Evolutionary conservation across 2,888 invertebrate genomes (phyloP), one percentile per base, ranked within the genome.

Genomic region (Ectemnius cavifrons): DNA sequence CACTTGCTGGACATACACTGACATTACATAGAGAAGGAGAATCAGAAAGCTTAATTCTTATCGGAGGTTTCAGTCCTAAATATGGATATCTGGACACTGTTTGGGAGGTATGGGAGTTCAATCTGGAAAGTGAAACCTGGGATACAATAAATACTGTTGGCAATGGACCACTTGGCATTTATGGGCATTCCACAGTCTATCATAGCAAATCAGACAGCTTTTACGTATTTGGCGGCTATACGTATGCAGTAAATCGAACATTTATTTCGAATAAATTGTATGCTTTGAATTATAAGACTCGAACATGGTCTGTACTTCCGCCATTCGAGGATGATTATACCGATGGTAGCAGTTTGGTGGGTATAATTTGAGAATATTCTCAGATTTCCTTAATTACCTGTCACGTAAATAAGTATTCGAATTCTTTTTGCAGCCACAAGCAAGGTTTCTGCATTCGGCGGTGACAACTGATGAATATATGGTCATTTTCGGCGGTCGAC

Each of bases 131-230:
- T 46, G 94, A 94, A 63, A 93, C 93, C 60, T 97, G 97, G 97
- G 92, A 93, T 45, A 93, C 93, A 70, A 89, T 97, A 70, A 91
- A 92, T 61, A 94, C 95, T 2, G 92, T 92, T 73, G 98, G 98
- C 4, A 93, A 95, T 11, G 94, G 94, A 59, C 97, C 97, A 0
- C 91, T 95, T 2, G 97, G 96, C 46, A 93, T 97, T 37, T 98
- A 96, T 87, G 98, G 98, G 0, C 98, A 98, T 89, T 96, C 95
- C 63, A 95, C 97, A 0, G 96, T 98, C 0, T 98, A 96, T 89
- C 97, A 98, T 85, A 91, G 93, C 0, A 93, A 93, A 27, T 95
- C 96, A 0, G 95, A 97, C 82, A 95, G 96, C 84, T 93, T 98
- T 71, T 98, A 98, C 86, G 93, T 98, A 0, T 98, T 96, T 89